These are phyloP conservation scores for Noctua janthina DNA, from an alignment of 2,888 invertebrate genomes.

Conservation along the genomic window DNA sequence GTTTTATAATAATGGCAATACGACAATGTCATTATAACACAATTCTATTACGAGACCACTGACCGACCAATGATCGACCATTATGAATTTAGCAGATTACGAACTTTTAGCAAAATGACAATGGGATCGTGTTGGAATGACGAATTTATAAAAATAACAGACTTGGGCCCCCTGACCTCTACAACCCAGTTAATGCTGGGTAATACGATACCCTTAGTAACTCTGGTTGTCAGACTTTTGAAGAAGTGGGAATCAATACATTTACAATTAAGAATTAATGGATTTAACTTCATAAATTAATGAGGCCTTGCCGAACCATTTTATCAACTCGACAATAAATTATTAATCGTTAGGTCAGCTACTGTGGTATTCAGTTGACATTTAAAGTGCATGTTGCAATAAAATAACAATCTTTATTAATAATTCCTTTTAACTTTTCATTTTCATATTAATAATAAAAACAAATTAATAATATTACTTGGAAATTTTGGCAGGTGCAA, in stretches of 20 bases:
- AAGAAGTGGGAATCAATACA: neutral
- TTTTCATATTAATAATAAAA: conserved; percentile 28
- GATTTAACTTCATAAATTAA: neutral
- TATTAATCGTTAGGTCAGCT: neutral
- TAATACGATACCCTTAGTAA: too few species aligned
- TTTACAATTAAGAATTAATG: neutral
- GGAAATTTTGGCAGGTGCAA: conserved; percentile 54
- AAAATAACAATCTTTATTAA: conserved; percentile 17
- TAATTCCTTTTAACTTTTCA: neutral
- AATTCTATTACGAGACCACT: too few species aligned
- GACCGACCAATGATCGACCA: too few species aligned
- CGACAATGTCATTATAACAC: too few species aligned
- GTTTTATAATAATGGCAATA: too few species aligned
- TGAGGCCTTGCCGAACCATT: neutral
- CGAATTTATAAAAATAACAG: too few species aligned
- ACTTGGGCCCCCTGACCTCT: too few species aligned
- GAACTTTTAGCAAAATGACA: too few species aligned
- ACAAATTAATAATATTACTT: conserved; percentile 20
- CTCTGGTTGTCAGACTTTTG: too few species aligned
- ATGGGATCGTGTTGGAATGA: too few species aligned
- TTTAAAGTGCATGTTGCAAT: neutral
- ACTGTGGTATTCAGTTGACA: neutral
- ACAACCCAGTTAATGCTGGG: too few species aligned
- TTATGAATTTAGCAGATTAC: too few species aligned
- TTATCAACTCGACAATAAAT: neutral